Evolutionary conservation across 2,797 vertebrate genomes (phyloP).

Genomic region (Podarcis siculus): DNA sequence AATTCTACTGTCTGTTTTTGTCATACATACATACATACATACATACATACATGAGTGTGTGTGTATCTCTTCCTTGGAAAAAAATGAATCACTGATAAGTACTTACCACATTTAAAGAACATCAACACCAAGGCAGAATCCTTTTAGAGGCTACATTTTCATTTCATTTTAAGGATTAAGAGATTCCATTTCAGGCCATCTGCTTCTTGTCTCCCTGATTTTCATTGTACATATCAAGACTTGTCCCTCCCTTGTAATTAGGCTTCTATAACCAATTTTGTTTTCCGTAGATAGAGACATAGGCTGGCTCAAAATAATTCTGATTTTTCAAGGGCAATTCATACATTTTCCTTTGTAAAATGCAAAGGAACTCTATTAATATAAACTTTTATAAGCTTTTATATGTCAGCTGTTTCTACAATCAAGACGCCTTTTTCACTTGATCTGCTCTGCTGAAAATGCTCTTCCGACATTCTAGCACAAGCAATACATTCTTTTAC

Average conservation of each 20-base stretch:
- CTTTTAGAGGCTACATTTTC: conserved; percentile 29
- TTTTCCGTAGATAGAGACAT: conserved; percentile 50
- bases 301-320: conserved; percentile 52
- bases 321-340: conserved; percentile 35
- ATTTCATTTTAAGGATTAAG: conserved; percentile 42
- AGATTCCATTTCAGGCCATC: conserved; percentile 60
- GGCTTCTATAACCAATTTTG: conserved; percentile 59
- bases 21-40: no score
- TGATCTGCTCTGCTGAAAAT: conserved; percentile 35
- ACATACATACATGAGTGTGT: no score
- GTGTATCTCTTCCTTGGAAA: no score
- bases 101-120: conserved; percentile 53
- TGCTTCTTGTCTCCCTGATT: conserved; percentile 49
- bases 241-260: conserved; percentile 55
- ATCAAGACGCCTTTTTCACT: conserved; percentile 20
- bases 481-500: conserved; percentile 17
- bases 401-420: conserved; percentile 38
- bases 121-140: conserved; percentile 7
- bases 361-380: not conserved
- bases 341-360: conserved; percentile 46
- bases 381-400: conserved; percentile 26
- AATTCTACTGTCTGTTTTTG: no score
- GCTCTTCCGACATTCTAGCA: conserved; percentile 12
- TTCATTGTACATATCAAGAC: conserved; percentile 44
- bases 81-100: conserved; percentile 29